Evolutionary conservation across 2,888 invertebrate genomes (phyloP).

Genomic region (Germaria angustata): DNA sequence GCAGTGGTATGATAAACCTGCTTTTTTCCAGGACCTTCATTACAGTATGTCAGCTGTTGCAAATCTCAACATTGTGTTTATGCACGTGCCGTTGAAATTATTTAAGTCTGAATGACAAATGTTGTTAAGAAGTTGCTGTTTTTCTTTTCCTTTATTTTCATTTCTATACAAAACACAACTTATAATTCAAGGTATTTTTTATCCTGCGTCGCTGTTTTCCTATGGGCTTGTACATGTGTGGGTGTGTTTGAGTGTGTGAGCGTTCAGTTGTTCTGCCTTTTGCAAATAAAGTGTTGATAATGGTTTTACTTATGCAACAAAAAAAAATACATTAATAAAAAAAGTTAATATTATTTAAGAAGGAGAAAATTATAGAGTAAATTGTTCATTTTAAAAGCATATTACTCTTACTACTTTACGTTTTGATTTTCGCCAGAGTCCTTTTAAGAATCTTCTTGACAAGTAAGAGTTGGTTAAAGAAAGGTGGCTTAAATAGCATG

Average conservation of each 20-base stretch:
- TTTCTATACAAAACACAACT: conserved; percentile 29
- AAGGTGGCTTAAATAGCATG: not conserved
- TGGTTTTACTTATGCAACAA: conserved; percentile 37
- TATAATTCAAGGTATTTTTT: conserved; percentile 59
- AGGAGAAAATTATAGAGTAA: conserved; percentile 55
- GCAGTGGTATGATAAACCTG: conserved; percentile 48
- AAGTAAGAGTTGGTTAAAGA: not conserved
- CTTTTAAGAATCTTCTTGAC: not conserved
- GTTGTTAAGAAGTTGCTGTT: conserved; percentile 59
- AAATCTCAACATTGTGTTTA: conserved; percentile 66
- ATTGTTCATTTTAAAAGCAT: conserved; percentile 61
- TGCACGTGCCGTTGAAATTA: conserved; percentile 67
- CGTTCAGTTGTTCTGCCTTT: conserved; percentile 30
- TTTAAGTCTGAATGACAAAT: conserved; percentile 66
- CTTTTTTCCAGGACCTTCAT: conserved; percentile 54
- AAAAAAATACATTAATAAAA: not conserved
- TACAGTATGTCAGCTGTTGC: conserved; percentile 67
- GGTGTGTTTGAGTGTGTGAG: not conserved
- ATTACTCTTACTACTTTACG: conserved; percentile 30
- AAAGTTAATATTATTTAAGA: conserved; percentile 32
- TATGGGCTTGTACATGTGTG: not conserved
- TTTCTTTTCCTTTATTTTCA: conserved; percentile 2
- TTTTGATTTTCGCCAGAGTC: conserved; percentile 32
- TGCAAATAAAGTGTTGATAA: conserved; percentile 62
- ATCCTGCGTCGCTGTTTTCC: not conserved